Evolutionary conservation across 2,113 vertebrate genomes (phyloP).

Genomic region (Columba janthina): DNA sequence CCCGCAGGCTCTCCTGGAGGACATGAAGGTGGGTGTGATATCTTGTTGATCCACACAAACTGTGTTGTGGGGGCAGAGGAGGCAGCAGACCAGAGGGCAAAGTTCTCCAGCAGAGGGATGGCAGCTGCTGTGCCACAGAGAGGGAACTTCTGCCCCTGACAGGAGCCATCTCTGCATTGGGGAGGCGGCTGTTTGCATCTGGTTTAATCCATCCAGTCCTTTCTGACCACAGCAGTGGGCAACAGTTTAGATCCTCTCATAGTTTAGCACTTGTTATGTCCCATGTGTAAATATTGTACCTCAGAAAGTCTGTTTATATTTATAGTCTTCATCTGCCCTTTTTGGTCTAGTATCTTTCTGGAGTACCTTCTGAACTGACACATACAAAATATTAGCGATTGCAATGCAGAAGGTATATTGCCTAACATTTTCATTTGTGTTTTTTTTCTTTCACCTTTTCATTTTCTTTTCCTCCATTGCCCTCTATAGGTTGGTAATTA

Average conservation of each 20-base stretch:
- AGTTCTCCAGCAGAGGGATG: not conserved
- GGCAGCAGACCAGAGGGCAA: not conserved
- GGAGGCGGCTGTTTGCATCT: not conserved
- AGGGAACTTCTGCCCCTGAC: not conserved
- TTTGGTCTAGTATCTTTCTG: not conserved
- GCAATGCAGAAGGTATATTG: not conserved
- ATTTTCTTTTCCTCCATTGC: constrained; percentile 67
- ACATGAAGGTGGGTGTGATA: constrained; percentile 86
- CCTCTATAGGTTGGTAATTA: constrained; percentile 66
- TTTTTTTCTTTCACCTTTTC: constrained; percentile 21
- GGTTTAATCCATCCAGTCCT: not conserved
- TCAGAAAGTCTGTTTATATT: not conserved
- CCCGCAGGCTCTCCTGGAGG: constrained; percentile 89
- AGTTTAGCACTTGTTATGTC: not conserved
- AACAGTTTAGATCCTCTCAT: not conserved
- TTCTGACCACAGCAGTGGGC: not conserved
- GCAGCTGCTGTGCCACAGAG: not conserved
- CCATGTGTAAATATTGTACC: not conserved
- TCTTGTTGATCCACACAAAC: not conserved
- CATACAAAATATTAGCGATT: not conserved
- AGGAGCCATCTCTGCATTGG: not conserved
- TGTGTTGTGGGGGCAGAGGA: not conserved
- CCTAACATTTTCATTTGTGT: not conserved
- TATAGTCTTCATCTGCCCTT: not conserved
- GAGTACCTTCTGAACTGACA: not conserved